A percentile compares a stretch with the other conserved stretches of the same genome.
phyloP scores from a whole-genome alignment of 2,888 invertebrate species.

The Axea sp. region DNA sequence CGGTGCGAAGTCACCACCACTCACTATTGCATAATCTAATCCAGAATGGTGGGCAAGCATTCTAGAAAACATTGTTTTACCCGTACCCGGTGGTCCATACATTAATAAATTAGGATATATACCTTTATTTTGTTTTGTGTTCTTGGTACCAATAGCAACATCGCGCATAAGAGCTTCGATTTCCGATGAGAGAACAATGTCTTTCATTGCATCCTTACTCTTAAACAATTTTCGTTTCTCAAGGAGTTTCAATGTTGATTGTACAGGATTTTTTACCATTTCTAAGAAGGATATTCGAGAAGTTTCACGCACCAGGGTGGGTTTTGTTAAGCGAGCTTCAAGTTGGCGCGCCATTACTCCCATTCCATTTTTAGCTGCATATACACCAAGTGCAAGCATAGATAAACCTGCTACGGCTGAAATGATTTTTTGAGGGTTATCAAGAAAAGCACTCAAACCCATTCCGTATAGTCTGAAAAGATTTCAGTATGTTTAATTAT shows the following conservation, averaged over 20 bases:
- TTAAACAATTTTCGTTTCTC: not conserved
- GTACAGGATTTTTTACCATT: slow-evolving; percentile 91
- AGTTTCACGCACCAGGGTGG: slow-evolving; percentile 96
- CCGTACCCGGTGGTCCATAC: slow-evolving; percentile 99
- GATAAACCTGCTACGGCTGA: slow-evolving; percentile 96
- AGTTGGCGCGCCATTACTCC: slow-evolving; percentile 93
- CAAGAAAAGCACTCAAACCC: slow-evolving; percentile 94
- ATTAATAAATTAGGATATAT: slow-evolving; percentile 97
- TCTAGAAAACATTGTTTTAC: slow-evolving; percentile 96
- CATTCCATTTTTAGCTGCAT: slow-evolving; percentile 96
- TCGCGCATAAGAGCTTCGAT: slow-evolving; percentile 96
- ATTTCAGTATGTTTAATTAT: not conserved
- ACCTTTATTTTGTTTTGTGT: slow-evolving; percentile 96
- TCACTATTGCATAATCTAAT: slow-evolving; percentile 99
- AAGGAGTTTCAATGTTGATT: slow-evolving; percentile 84
- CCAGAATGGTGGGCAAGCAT: slow-evolving; percentile 97
- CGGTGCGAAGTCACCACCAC: slow-evolving; percentile 98
- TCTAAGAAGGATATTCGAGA: slow-evolving; percentile 94
- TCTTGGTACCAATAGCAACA: slow-evolving; percentile 98
- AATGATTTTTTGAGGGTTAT: slow-evolving; percentile 97
- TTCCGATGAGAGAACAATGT: slow-evolving; percentile 94
- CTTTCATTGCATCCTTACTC: slow-evolving; percentile 87
- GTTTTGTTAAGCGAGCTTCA: slow-evolving; percentile 96
- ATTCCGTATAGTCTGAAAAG: slow-evolving; percentile 87
- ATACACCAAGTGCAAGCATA: slow-evolving; percentile 95